phyloP scores from a whole-genome alignment of 1,140 invertebrate genomes.

The Magallana gigas region DNA sequence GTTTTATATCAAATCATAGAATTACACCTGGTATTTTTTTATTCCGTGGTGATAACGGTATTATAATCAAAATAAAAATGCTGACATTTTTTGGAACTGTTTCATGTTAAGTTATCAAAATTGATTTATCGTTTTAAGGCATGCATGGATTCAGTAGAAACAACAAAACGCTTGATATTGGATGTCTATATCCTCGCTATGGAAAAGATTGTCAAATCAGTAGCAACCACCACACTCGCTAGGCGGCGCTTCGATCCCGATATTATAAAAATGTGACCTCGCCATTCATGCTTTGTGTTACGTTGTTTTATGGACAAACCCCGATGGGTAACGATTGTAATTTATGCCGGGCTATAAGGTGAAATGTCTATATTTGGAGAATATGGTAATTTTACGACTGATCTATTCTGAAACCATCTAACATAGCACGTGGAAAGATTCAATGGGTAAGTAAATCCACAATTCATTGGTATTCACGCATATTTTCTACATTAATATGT shows the following conservation, averaged over 20 bases:
- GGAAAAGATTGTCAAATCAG: too few relatives aligned
- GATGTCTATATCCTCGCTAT: too few relatives aligned
- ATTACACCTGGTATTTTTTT: too few relatives aligned
- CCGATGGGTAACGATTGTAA: neutral
- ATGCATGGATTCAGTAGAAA: too few relatives aligned
- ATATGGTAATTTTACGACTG: neutral
- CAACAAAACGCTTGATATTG: too few relatives aligned
- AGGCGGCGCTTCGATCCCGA: neutral
- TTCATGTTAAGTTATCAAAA: too few relatives aligned
- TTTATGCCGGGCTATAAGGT: neutral
- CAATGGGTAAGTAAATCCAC: neutral
- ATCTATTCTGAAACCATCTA: neutral
- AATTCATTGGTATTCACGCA: neutral
- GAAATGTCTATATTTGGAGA: neutral
- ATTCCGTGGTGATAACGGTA: too few relatives aligned
- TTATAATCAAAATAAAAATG: too few relatives aligned
- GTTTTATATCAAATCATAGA: too few relatives aligned
- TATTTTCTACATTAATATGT: neutral
- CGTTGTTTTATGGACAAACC: neutral
- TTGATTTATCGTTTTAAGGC: too few relatives aligned
- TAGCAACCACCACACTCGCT: neutral
- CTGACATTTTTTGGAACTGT: too few relatives aligned
- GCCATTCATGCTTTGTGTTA: neutral
- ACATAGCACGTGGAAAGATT: neutral
- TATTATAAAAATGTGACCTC: neutral